Percentiles rank a stretch among this genome's conserved stretches.
Evolutionary conservation across 2,888 invertebrate genomes (phyloP).

Genomic region (Ophioninae sp.): DNA sequence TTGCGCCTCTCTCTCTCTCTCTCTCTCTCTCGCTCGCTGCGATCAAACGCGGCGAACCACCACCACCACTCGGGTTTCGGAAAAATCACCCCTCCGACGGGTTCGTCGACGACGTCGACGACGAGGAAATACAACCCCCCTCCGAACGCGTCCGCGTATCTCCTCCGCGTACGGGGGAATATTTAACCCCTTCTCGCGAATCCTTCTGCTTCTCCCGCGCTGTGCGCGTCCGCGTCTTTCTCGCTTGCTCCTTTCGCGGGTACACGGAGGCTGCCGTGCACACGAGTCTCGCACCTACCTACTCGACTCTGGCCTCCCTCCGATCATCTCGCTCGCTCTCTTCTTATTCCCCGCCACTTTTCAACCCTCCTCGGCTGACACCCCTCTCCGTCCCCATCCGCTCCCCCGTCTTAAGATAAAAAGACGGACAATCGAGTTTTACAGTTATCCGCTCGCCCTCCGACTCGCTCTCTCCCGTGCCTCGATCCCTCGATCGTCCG

Average conservation of each 20-base stretch:
- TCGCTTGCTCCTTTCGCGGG: too few relatives aligned
- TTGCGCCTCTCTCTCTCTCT: slow-evolving; percentile 34
- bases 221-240: not conserved
- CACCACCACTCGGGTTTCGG: slow-evolving; percentile 58
- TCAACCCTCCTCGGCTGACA: slow-evolving; percentile 20
- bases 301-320: slow-evolving; percentile 18
- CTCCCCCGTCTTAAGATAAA: slow-evolving; percentile 79
- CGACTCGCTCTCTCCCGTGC: slow-evolving; percentile 63
- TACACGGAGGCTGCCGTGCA: too few relatives aligned
- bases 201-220: slow-evolving; percentile 63
- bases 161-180: slow-evolving; percentile 51
- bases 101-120: slow-evolving; percentile 61
- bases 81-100: slow-evolving; percentile 62
- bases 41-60: slow-evolving; percentile 52
- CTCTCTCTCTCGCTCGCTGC: slow-evolving; percentile 19
- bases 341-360: slow-evolving; percentile 45
- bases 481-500: slow-evolving; percentile 58
- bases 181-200: slow-evolving; percentile 63
- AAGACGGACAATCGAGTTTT: slow-evolving; percentile 79
- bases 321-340: slow-evolving; percentile 63
- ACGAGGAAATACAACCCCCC: slow-evolving; percentile 60
- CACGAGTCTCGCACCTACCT: too few relatives aligned
- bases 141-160: slow-evolving; percentile 52
- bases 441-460: slow-evolving; percentile 76
- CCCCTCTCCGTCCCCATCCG: not conserved